Evolutionary conservation across 2,888 invertebrate species (phyloP).

Genomic region (Andricus quercusramuli): DNA sequence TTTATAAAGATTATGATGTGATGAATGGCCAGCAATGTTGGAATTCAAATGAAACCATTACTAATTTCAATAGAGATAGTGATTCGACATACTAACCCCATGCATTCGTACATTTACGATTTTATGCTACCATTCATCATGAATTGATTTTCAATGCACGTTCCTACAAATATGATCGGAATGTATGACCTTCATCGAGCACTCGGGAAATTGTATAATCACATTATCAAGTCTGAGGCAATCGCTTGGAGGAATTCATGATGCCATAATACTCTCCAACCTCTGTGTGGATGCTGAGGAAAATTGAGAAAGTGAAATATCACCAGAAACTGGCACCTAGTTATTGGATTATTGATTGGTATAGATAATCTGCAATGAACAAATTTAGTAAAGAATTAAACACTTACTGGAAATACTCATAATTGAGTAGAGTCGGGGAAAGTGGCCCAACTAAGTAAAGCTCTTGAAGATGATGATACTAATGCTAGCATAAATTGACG

Average conservation of each 20-base stretch:
- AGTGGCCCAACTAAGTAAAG: no score
- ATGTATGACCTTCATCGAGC: conserved; percentile 20
- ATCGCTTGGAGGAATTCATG: conserved; percentile 41
- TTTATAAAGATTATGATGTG: neutral
- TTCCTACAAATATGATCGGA: conserved; percentile 11
- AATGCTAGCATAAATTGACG: no score
- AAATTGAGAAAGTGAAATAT: conserved; percentile 12
- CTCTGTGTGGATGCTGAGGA: neutral
- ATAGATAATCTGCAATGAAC: neutral
- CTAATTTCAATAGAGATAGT: no score
- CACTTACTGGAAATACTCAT: neutral
- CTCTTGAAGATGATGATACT: no score
- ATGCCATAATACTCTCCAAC: conserved; percentile 45
- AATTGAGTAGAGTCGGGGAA: no score
- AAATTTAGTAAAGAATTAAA: neutral
- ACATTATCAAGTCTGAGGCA: conserved; percentile 45
- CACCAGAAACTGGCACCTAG: neutral
- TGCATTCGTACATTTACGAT: neutral
- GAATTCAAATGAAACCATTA: neutral
- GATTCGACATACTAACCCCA: no score
- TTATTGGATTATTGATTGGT: neutral
- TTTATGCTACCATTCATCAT: conserved; percentile 9
- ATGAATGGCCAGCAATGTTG: neutral
- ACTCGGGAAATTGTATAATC: conserved; percentile 47
- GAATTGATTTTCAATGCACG: conserved; percentile 30